Conservation (phyloP, 2,888 invertebrate genomes). For the Synergus japonicus region DNA sequence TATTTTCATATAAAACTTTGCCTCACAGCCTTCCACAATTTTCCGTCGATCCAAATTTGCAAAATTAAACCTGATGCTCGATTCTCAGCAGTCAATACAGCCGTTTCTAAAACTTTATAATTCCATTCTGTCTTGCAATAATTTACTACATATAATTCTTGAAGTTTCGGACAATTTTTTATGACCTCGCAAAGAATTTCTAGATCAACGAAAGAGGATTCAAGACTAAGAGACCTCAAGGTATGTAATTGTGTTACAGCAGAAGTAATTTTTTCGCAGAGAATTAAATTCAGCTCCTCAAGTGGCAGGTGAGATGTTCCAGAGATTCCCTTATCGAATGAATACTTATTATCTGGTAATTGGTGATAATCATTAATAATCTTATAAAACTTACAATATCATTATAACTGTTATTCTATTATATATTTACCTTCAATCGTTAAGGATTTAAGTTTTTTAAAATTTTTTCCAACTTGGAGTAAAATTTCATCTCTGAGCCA, state of each 20-base stretch:
- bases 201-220: neutral
- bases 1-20: neutral
- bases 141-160: neutral
- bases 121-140: neutral
- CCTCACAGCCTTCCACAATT: neutral
- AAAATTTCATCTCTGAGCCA: neutral
- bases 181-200: neutral
- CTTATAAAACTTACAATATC: too few species aligned
- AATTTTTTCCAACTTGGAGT: neutral
- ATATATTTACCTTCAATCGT: neutral
- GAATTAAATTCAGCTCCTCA: constrained; percentile 2
- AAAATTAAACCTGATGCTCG: neutral
- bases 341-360: neutral
- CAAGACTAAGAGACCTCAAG: neutral
- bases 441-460: neutral
- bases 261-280: neutral
- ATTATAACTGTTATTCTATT: too few species aligned
- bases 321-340: neutral
- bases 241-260: neutral
- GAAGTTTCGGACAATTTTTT: neutral
- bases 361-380: too few species aligned
- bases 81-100: neutral
- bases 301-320: neutral
- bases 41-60: neutral
- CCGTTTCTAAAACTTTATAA: neutral